These are phyloP conservation scores for Lysandra bellargus DNA, from an alignment of 2,888 invertebrate species.

Conservation along the genomic window DNA sequence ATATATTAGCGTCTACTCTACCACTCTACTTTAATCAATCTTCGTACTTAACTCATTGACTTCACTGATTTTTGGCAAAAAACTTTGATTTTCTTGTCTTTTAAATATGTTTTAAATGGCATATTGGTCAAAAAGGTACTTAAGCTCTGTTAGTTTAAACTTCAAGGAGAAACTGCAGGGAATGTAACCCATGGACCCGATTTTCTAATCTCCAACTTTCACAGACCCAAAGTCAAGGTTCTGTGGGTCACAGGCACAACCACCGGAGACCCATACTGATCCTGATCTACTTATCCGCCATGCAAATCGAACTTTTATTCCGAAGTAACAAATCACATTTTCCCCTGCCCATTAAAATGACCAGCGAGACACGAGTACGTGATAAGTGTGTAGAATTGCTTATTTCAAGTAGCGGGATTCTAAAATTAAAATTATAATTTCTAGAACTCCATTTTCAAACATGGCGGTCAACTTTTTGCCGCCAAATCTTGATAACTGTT, in stretches of 20 bases:
- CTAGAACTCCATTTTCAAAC: not conserved
- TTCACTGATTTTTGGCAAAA: no score
- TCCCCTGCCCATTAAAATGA: not conserved
- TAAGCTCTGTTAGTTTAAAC: no score
- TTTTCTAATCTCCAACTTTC: conserved; percentile 55
- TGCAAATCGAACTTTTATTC: conserved; percentile 47
- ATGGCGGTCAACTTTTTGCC: not conserved
- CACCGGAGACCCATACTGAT: conserved; percentile 61
- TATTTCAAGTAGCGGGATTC: conserved; percentile 22
- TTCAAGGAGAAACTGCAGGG: not conserved
- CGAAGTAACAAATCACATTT: conserved; percentile 37
- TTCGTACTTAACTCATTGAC: no score
- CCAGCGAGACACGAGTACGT: conserved; percentile 24
- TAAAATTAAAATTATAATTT: conserved; percentile 3
- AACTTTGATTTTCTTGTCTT: no score
- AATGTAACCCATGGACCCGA: not conserved
- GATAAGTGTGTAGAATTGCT: conserved; percentile 11
- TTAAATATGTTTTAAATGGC: no score
- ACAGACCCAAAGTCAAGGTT: conserved; percentile 63
- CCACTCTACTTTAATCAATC: no score
- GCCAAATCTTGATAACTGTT: not conserved
- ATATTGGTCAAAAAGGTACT: no score
- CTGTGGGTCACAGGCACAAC: conserved; percentile 69
- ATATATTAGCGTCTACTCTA: no score
- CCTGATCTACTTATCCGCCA: conserved; percentile 45